phyloP scores from a whole-genome alignment of 2,797 vertebrate genomes.

The Myoxocephalus aenaeus region DNA sequence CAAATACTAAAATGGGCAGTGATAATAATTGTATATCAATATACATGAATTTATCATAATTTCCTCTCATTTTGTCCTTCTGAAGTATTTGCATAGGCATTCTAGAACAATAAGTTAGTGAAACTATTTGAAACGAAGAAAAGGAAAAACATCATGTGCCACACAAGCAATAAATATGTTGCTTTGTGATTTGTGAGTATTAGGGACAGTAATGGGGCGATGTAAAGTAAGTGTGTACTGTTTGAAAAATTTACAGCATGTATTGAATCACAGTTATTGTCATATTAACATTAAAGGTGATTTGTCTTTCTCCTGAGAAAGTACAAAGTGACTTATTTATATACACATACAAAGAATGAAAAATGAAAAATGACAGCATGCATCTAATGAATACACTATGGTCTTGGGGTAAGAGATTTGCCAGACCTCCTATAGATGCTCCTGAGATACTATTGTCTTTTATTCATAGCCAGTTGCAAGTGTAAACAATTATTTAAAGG shows the following conservation, averaged over 20 bases:
- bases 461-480: background rate
- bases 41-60: background rate
- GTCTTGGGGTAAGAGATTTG: background rate
- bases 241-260: slow-evolving; percentile 14
- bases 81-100: background rate
- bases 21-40: background rate
- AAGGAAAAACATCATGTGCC: background rate
- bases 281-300: background rate
- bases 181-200: slow-evolving; percentile 39
- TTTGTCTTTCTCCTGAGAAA: background rate
- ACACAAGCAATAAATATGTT: slow-evolving; percentile 27
- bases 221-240: background rate
- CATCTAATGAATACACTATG: background rate
- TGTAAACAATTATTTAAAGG: background rate
- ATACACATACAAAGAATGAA: slow-evolving; percentile 11
- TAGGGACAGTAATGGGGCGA: slow-evolving; percentile 23
- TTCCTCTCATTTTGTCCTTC: background rate
- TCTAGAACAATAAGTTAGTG: background rate
- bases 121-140: slow-evolving; percentile 5
- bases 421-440: background rate
- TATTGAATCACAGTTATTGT: slow-evolving; percentile 1
- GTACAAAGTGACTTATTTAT: background rate
- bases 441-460: background rate
- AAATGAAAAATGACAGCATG: background rate
- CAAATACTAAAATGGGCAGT: background rate